Conservation (phyloP, 1,140 invertebrate genomes). For the Trissolcus basalis region DNA sequence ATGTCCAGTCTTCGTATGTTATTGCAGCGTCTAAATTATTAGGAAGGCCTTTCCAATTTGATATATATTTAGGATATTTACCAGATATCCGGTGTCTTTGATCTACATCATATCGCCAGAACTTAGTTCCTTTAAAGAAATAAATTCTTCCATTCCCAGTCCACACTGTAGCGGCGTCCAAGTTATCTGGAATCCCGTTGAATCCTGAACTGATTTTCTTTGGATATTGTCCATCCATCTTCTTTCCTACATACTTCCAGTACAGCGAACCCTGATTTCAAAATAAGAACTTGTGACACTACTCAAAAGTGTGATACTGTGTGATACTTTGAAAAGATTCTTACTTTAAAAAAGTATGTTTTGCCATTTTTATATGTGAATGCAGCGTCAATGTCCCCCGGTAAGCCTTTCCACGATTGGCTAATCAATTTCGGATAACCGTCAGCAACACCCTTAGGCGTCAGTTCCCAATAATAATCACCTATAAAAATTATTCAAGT, state of each 20-base stretch:
- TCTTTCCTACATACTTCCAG: slow-evolving; percentile 91
- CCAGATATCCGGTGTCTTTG: slow-evolving; percentile 89
- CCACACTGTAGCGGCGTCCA: slow-evolving; percentile 96
- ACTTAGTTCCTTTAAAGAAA: slow-evolving; percentile 94
- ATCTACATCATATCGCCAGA: slow-evolving; percentile 94
- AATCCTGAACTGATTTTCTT: slow-evolving; percentile 94
- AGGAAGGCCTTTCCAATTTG: slow-evolving; percentile 94
- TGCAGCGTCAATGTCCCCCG: slow-evolving; percentile 90
- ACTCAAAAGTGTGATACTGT: too few relatives aligned
- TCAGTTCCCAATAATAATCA: slow-evolving; percentile 87
- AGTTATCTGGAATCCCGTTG: slow-evolving; percentile 91
- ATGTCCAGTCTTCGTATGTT: slow-evolving; percentile 96
- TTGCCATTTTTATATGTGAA: slow-evolving; percentile 94
- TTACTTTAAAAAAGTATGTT: slow-evolving; percentile 92
- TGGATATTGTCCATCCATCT: slow-evolving; percentile 91
- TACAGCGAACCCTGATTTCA: slow-evolving; percentile 85
- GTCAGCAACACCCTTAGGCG: slow-evolving; percentile 85
- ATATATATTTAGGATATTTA: slow-evolving; percentile 91
- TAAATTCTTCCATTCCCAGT: slow-evolving; percentile 97
- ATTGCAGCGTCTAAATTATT: slow-evolving; percentile 91
- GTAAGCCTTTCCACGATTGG: slow-evolving; percentile 87
- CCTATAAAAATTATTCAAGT: slow-evolving; percentile 72
- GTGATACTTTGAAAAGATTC: too few relatives aligned
- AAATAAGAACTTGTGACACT: background rate
- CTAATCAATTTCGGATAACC: slow-evolving; percentile 89